Evolutionary conservation across 2,888 invertebrate species (phyloP), one percentile per base, ranked within the genome.

Genomic region (Apamea sordens): DNA sequence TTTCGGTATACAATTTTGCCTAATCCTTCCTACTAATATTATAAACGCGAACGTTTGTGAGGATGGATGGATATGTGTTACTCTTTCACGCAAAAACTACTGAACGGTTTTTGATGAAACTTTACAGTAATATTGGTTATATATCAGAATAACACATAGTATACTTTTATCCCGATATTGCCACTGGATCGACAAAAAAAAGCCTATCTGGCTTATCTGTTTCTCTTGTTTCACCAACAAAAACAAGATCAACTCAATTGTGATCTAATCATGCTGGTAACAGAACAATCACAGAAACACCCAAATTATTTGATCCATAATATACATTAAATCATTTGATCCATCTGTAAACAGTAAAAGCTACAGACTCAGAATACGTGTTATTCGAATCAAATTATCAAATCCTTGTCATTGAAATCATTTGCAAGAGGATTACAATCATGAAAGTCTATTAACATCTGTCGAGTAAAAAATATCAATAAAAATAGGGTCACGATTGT

Each of bases 401-500:
- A 79, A 83, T 82, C 79, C 69, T 77, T 78, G 80, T 77, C 73
- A 76, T 71, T 71, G 77, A 73, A 80, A 85, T 81, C 79, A 86
- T 88, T 85, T 76, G 59, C 80, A 81, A 77, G 83, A 82, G 84
- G 84, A 86, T 88, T 86, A 86, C 84, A 80, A 86, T 89, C 86
- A 89, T 90, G 84, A n/a, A n/a, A n/a, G n/a, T 86, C 88, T 87
- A 90, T 90, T 91, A 90, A 85, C 89, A 90, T 90, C 88, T 85
- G 82, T 84, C 79, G 77, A 77, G 77, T 70, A 75, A 77, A 76
- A 77, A 76, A 61, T n/a, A 61, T 92, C 92, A 89, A 92, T 91
- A 91, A 91, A 91, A 93, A 92, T 91, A 92, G 91, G 91, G 92
- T 92, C 92, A 89, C 89, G 88, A 91, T 86, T 89, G 89, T 87